phyloP scores from a whole-genome alignment of 2,113 vertebrate species.

The Aphyosemion australe region DNA sequence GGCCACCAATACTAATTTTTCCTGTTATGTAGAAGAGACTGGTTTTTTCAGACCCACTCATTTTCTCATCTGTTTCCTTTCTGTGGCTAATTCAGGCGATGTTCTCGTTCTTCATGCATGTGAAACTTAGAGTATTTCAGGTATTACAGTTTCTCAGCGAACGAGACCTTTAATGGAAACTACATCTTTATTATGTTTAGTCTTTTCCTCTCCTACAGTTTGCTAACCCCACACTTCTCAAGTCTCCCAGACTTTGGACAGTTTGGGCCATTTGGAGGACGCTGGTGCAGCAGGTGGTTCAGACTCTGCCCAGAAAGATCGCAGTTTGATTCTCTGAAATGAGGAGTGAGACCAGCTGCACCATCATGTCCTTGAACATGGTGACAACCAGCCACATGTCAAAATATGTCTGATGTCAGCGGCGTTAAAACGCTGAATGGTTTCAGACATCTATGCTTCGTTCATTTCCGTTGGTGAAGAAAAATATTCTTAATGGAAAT shows the following conservation, averaged over 20 bases:
- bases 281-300: conserved; percentile 42
- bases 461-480: no score
- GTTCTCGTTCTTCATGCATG: no score
- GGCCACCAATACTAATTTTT: no score
- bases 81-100: no score
- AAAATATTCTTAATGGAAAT: no score
- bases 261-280: conserved; percentile 36
- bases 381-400: conserved; percentile 3
- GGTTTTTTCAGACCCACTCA: no score
- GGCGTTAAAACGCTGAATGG: background rate
- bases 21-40: no score
- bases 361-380: conserved; percentile 48
- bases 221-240: conserved; percentile 8
- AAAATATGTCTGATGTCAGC: conserved; percentile 5
- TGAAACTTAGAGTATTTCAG: background rate
- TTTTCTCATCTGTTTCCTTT: no score
- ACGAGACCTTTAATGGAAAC: conserved; percentile 9
- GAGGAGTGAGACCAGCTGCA: conserved; percentile 2
- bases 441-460: conserved; percentile 1
- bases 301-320: conserved; percentile 36
- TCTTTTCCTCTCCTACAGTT: background rate
- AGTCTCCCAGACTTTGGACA: conserved; percentile 17
- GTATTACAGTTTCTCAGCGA: background rate
- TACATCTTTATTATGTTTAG: conserved; percentile 2
- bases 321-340: conserved; percentile 37